phyloP scores from a whole-genome alignment of 2,888 invertebrate genomes.

The Desoria tigrina region DNA sequence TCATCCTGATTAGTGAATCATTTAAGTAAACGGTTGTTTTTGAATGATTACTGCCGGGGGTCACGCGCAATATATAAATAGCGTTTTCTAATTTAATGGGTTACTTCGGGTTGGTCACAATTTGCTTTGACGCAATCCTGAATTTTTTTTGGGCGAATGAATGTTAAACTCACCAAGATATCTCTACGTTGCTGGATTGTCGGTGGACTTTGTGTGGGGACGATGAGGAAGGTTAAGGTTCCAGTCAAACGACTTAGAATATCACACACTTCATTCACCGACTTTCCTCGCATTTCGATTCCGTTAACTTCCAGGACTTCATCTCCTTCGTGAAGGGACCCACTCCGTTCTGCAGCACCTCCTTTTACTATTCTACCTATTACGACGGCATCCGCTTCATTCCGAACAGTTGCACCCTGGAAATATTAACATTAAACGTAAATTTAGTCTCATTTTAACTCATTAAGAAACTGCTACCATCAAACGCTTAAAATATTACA shows the following conservation, averaged over 20 bases:
- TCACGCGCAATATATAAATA: no score
- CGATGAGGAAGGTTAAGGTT: constrained; percentile 83
- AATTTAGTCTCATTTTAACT: no score
- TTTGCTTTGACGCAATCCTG: no score
- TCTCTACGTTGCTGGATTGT: constrained; percentile 54
- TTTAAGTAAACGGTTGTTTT: no score
- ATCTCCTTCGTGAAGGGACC: constrained; percentile 92
- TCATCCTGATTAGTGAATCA: no score
- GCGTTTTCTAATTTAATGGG: no score
- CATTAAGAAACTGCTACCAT: constrained; percentile 11
- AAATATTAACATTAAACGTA: constrained; percentile 11
- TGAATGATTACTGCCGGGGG: no score
- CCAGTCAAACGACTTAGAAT: constrained; percentile 91
- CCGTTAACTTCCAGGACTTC: constrained; percentile 96
- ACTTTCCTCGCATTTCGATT: constrained; percentile 91
- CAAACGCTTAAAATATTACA: no score
- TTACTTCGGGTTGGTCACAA: no score
- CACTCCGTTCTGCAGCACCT: constrained; percentile 94
- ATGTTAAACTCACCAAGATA: constrained; percentile 54
- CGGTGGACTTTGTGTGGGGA: constrained; percentile 68
- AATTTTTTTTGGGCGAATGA: no score
- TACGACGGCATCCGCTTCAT: constrained; percentile 90
- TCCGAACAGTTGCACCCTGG: constrained; percentile 44
- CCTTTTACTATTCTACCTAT: constrained; percentile 95
- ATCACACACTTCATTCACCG: constrained; percentile 96